Base-by-base conservation (phyloP, 2,797 vertebrate species). In the Notamacropus eugenii region DNA sequence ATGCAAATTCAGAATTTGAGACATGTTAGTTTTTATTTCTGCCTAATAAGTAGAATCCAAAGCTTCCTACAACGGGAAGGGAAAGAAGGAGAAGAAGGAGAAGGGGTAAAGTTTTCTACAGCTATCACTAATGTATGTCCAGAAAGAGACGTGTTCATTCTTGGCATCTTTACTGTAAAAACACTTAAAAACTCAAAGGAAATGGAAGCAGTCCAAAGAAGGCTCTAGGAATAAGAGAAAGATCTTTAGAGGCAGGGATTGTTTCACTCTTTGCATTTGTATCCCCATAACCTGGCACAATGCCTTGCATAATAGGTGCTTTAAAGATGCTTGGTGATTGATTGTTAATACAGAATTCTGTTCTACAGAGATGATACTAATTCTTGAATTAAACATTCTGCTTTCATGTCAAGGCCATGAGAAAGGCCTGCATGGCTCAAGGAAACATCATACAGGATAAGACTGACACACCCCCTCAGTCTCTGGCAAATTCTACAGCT, bases 1-100 rank as follows among this genome's bases (percentile, higher is more conserved):
- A 93, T 31, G 46, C 90, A 95, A 57, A 90, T 54, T 56, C 87
- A 95, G 82, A 82, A 54, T 28, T 93, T 91, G 55, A 87, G 74
- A 50, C 74, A 50, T 11, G 9, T 46, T 50, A 82, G 22, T 27
- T 87, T 5, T 50, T 50, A 50, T 87, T 87, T 87, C 74, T 87
- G 24, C 40, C 40, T 24, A 50, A 87, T 50, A 87, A 24, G 40
- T 10, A 87, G 40, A 27, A 87, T 87, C 74, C 40, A 50, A 50
- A 87, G 3, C 40, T 11, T 87, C 40, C 74, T 82, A 82, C 10
- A 0, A 46, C 46, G 8, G 74, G n/a, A 5, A 82, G 67, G 40
- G 22, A 0, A 40, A 9, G 19, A 11, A 24, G 28, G 19, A 87
- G 9, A 46, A 24, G 31, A n/a, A 74, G n/a, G 19, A 2, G 40